A percentile compares a stretch with the other conserved stretches of the same genome.
Evolutionary conservation across 2,113 vertebrate genomes (phyloP).

Genomic region (Tragelaphus strepsiceros): DNA sequence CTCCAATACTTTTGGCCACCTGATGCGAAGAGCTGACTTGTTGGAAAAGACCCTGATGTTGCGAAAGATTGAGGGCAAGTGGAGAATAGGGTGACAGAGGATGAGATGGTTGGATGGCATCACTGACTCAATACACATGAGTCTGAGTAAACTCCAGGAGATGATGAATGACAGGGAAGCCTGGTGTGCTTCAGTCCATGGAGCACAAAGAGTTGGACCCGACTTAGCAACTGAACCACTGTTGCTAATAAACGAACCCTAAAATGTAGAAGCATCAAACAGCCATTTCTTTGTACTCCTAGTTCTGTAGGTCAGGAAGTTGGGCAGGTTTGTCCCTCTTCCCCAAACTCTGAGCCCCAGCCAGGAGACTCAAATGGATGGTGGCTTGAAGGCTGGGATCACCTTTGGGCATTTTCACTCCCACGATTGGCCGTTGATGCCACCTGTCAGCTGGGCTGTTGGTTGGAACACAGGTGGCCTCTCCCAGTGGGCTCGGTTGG

Average conservation of each 20-base stretch:
- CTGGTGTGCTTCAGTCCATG: not conserved
- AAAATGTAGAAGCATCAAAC: fast-evolving
- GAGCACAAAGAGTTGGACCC: not conserved
- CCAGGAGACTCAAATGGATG: fast-evolving
- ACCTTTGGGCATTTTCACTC: not conserved
- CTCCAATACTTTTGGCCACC: not conserved
- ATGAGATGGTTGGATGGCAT: not conserved
- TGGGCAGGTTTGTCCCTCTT: not conserved
- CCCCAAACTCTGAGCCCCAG: not conserved
- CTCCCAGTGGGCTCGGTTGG: fast-evolving
- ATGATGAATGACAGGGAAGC: not conserved
- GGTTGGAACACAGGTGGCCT: not conserved
- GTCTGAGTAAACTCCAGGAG: not conserved
- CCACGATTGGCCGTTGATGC: fast-evolving
- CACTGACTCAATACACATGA: not conserved
- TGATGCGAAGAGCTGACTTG: not conserved
- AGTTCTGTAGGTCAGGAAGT: not conserved
- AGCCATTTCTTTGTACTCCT: fast-evolving
- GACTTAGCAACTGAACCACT: not conserved
- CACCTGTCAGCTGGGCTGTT: not conserved
- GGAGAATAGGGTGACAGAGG: not conserved
- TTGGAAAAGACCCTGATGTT: not conserved
- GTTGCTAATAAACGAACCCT: not conserved
- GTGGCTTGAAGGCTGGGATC: not conserved
- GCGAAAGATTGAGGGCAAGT: not conserved